A percentile compares a stretch with the other conserved stretches of the same genome.
Conservation (phyloP, 2,797 vertebrate species). For the Pseudochirops cupreus region DNA sequence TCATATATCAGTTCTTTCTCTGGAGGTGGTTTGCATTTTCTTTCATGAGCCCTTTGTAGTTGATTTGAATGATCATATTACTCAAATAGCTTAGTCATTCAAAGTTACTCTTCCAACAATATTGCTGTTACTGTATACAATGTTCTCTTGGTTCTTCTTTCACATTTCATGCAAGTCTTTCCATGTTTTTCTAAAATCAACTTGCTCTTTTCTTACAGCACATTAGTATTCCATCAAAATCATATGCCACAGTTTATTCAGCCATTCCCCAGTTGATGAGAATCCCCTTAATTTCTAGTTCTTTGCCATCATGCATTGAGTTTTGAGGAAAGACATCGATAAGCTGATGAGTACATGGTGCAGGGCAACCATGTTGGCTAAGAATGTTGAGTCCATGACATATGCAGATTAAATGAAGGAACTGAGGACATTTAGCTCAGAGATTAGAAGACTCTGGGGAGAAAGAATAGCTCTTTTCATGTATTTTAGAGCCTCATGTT, state of each 20-base stretch:
- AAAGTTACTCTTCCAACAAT: neutral
- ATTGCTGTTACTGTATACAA: neutral
- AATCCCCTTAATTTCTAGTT: neutral
- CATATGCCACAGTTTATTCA: neutral
- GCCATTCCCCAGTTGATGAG: neutral
- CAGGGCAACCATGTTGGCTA: neutral
- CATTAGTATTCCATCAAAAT: neutral
- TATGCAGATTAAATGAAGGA: neutral
- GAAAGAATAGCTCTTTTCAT: neutral
- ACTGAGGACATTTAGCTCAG: neutral
- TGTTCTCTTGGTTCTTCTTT: neutral
- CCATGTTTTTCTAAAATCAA: neutral
- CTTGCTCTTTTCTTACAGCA: neutral
- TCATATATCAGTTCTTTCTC: neutral
- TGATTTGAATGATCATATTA: neutral
- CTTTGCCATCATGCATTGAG: neutral
- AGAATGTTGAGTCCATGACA: neutral
- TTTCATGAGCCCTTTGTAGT: neutral
- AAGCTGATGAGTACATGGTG: neutral
- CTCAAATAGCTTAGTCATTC: neutral
- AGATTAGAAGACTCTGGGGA: neutral
- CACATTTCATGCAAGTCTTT: neutral
- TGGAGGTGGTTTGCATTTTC: neutral
- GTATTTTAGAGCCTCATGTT: neutral
- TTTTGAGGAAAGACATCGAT: neutral